Evolutionary conservation across 2,113 vertebrate genomes (phyloP), one percentile per base, ranked within the genome.

Genomic region (Vimba vimba): DNA sequence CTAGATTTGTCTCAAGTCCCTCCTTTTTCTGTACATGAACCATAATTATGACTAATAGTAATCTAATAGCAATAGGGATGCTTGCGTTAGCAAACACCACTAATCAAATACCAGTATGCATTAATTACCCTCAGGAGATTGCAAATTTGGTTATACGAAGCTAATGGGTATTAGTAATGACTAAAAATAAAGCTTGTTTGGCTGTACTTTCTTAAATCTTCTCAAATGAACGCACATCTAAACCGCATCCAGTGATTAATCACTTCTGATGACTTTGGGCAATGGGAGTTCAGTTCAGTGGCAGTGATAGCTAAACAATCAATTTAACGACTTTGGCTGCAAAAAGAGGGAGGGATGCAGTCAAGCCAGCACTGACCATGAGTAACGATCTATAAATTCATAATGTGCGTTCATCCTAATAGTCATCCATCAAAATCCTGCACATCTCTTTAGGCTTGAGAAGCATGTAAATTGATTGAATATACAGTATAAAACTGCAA

Each of bases 201-300:
- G 50, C 21, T 1, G 4, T 55, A 39, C 82, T 1, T 33, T 4
- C 25, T 69, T 17, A 0, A 33, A 80, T 62, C 93, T 43, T 62
- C 45, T 0, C 60, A 76, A 60, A 71, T 27, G 0, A 59, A 84
- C 23, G 52, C 81, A 87, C 85, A 85, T 62, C 66, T 43, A 82
- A 68, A 82, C 62, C 76, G 12, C 66, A 82, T 64, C 76, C 74
- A 80, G 45, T 23, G 73, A 88, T 88, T 85, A 88, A 88, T 88
- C 78, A 88, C 76, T 39, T 62, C 47, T 85, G 83, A 85, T 76
- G 36, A 85, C 23, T 81, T 30, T 79, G 71, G 74, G 85, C 79
- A 86, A 79, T 59, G 57, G 73, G 57, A 33, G 55, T 77, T 77
- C 27, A 36, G 62, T 39, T 82, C 50, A 21, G 11, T 71, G 64